A percentile compares a stretch with the other conserved stretches of the same genome.
Conservation (phyloP, 2,113 vertebrate genomes). For the Thunnus maccoyii region DNA sequence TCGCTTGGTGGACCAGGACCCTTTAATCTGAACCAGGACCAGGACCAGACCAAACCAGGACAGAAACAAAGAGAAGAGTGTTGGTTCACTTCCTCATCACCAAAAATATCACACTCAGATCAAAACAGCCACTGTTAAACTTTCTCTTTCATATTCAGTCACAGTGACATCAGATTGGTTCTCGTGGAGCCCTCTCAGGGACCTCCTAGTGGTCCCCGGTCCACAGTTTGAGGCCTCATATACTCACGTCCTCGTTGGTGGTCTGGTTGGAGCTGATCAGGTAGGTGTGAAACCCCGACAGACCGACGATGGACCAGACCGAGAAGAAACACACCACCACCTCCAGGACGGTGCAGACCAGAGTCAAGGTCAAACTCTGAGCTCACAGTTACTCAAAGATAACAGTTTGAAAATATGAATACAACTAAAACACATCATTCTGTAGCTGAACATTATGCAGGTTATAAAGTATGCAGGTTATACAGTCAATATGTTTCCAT, state of each 20-base stretch:
- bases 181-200: no score
- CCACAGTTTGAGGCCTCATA: background rate
- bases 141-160: no score
- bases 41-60: conserved; percentile 10
- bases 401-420: no score
- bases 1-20: conserved; percentile 96
- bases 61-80: background rate
- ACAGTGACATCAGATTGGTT: no score
- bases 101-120: background rate
- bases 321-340: conserved; percentile 97
- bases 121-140: no score
- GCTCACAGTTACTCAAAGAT: no score
- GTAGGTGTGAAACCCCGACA: conserved; percentile 96
- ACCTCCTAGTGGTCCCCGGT: background rate
- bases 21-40: conserved; percentile 91
- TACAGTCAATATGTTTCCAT: no score
- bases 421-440: no score
- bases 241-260: conserved; percentile 96
- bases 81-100: background rate
- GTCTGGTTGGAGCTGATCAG: conserved; percentile 98
- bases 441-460: no score
- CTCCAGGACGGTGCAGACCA: conserved; percentile 89
- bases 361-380: conserved; percentile 86
- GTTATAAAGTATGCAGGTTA: no score
- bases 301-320: conserved; percentile 95